phyloP scores from a whole-genome alignment of 1,140 invertebrate species.

The Asobara japonica region DNA sequence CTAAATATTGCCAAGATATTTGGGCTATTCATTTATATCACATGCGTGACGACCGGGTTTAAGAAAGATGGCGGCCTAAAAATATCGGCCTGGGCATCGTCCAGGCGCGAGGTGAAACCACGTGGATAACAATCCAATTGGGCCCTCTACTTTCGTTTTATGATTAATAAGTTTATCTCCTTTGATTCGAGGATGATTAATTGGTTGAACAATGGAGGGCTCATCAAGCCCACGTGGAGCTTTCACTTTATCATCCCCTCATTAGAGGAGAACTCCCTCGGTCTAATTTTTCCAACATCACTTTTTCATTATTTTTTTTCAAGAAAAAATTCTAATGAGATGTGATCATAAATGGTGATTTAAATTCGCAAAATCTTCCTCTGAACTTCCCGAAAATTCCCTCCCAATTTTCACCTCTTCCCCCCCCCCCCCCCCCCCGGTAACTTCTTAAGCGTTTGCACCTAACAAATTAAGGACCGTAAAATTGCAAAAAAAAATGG shows the following conservation, averaged over 20 bases:
- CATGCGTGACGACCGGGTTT: constrained; percentile 7
- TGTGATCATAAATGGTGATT: too few species aligned
- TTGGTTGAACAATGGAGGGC: background rate
- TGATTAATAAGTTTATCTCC: background rate
- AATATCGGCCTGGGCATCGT: constrained; percentile 12
- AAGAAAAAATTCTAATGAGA: too few species aligned
- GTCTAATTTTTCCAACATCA: background rate
- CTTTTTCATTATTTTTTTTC: too few species aligned
- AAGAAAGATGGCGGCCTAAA: constrained; percentile 1
- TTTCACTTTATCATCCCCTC: constrained; percentile 20
- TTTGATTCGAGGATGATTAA: background rate
- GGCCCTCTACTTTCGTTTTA: background rate
- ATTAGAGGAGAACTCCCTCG: constrained; percentile 1
- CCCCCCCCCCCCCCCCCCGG: too few species aligned
- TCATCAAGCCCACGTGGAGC: background rate
- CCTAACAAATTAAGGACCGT: too few species aligned
- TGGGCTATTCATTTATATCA: background rate
- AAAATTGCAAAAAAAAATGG: too few species aligned
- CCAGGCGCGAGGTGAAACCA: background rate
- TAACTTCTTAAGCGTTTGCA: too few species aligned
- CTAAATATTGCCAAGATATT: background rate
- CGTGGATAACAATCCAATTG: background rate
- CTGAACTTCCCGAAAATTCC: too few species aligned
- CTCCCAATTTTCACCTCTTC: too few species aligned
- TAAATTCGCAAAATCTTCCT: too few species aligned